These are phyloP conservation scores for Patella ulyssiponensis DNA, from an alignment of 2,888 invertebrate genomes.

Conservation along the genomic window DNA sequence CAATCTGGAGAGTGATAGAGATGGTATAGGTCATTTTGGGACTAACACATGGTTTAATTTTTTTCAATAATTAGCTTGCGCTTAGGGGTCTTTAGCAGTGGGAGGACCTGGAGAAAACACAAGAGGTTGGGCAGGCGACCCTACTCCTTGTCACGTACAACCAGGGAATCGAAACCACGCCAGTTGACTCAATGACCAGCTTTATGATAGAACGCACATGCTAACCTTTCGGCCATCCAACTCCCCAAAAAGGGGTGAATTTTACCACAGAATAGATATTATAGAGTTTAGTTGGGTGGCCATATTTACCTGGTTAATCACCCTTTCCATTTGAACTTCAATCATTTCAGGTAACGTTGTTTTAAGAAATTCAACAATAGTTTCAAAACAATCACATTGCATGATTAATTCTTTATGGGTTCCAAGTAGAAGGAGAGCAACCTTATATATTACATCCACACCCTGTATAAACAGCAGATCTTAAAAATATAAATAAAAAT, in stretches of 20 bases:
- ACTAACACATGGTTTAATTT: no score
- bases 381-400: constrained; percentile 90
- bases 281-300: neutral
- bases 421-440: constrained; percentile 87
- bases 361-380: constrained; percentile 93
- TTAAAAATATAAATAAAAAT: constrained; percentile 71
- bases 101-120: no score
- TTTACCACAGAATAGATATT: neutral
- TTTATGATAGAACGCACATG: no score
- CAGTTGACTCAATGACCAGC: no score
- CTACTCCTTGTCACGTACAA: no score
- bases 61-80: no score
- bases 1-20: neutral
- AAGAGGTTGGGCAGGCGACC: no score
- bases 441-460: constrained; percentile 89
- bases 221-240: no score
- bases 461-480: constrained; percentile 93
- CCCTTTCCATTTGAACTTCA: constrained; percentile 79
- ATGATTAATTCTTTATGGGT: constrained; percentile 88
- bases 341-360: constrained; percentile 76
- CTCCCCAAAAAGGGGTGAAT: neutral
- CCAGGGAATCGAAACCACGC: no score
- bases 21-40: no score
- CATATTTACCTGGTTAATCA: constrained; percentile 84
- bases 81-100: no score